Conservation (phyloP, 2,113 vertebrate species). For the Phrynosoma blainvillii region DNA sequence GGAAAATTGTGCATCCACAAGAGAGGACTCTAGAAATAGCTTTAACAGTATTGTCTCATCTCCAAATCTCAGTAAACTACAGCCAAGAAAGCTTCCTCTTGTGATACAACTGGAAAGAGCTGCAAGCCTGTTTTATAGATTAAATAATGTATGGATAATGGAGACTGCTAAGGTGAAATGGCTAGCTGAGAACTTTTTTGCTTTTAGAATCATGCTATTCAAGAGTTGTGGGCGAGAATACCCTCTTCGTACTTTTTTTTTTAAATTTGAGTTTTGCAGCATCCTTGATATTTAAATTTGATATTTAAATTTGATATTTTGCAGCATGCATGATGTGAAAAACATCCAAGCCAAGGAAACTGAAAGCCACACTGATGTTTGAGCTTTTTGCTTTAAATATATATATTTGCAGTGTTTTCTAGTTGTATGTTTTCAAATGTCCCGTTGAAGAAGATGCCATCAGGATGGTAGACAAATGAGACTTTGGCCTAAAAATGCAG, state of each 20-base stretch:
- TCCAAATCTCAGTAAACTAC: constrained; percentile 50
- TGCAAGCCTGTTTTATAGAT: constrained; percentile 42
- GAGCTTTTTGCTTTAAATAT: neutral
- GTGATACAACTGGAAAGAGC: constrained; percentile 35
- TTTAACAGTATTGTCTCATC: constrained; percentile 39
- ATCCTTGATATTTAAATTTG: too few relatives aligned
- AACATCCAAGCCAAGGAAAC: constrained; percentile 10
- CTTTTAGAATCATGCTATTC: neutral
- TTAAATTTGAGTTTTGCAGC: neutral
- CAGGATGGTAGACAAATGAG: neutral
- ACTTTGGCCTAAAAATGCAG: neutral
- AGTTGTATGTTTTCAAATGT: constrained; percentile 11
- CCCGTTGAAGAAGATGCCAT: neutral
- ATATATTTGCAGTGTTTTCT: neutral
- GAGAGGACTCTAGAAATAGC: constrained; percentile 40
- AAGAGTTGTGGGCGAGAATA: neutral
- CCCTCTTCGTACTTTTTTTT: neutral
- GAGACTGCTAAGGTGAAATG: neutral
- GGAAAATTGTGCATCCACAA: constrained; percentile 30
- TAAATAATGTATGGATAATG: neutral
- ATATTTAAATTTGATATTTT: neutral
- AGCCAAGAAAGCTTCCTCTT: constrained; percentile 9
- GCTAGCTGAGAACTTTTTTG: neutral
- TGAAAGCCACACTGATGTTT: neutral
- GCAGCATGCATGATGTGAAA: neutral